Evolutionary conservation across 2,113 vertebrate species (phyloP).

Genomic region (Motacilla alba): DNA sequence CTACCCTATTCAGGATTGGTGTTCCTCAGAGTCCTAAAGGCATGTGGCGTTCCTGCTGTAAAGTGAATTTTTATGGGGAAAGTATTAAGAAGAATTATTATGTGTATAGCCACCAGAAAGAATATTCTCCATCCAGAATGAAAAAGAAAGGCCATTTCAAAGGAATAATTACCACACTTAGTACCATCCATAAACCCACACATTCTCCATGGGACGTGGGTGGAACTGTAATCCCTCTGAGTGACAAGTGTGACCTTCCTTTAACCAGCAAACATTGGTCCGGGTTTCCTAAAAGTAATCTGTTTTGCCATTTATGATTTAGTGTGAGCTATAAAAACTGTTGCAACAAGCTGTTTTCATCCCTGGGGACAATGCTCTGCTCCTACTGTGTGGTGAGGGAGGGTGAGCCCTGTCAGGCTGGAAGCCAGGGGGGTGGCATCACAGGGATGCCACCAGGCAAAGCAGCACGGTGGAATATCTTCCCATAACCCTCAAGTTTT

Average conservation of each 20-base stretch:
- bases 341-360: not conserved
- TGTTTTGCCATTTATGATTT: not conserved
- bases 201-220: not conserved
- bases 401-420: not conserved
- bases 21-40: not conserved
- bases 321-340: not conserved
- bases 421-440: not conserved
- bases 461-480: not conserved
- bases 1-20: not conserved
- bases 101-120: not conserved
- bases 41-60: not conserved
- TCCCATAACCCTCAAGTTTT: not conserved
- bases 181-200: not conserved
- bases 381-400: not conserved
- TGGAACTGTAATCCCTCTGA: not conserved
- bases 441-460: not conserved
- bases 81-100: not conserved
- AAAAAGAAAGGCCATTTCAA: fast-evolving
- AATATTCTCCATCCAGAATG: not conserved
- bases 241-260: not conserved
- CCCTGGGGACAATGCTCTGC: not conserved
- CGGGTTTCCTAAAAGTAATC: not conserved
- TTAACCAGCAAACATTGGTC: not conserved
- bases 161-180: not conserved
- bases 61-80: not conserved